A percentile compares a stretch with the other conserved stretches of the same genome.
Evolutionary conservation across 2,888 invertebrate species (phyloP).

Genomic region (Tipula confusa): DNA sequence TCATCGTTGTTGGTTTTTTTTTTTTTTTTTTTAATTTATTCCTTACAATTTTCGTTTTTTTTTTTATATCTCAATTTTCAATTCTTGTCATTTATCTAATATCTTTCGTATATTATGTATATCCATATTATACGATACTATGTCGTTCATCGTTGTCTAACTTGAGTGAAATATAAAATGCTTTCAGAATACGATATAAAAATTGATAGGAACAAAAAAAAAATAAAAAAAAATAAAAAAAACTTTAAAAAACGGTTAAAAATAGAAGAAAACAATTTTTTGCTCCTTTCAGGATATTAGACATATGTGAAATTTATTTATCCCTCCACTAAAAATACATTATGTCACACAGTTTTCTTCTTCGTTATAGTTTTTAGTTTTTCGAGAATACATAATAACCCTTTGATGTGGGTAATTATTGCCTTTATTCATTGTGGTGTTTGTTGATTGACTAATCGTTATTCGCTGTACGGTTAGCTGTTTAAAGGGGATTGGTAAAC

Average conservation of each 20-base stretch:
- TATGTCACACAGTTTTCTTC: neutral
- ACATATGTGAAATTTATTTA: conserved; percentile 9
- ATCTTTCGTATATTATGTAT: too few species aligned
- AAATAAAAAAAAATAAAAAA: too few species aligned
- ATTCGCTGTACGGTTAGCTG: neutral
- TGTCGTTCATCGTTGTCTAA: neutral
- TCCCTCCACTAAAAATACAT: conserved; percentile 16
- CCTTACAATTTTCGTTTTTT: neutral
- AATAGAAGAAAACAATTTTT: neutral
- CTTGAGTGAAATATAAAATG: conserved; percentile 14
- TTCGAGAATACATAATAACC: neutral
- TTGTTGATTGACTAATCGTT: neutral
- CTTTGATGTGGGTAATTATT: conserved; percentile 25
- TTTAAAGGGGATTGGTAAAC: neutral
- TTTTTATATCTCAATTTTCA: neutral
- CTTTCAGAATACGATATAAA: conserved; percentile 1
- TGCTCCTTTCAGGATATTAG: neutral
- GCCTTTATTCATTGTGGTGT: neutral
- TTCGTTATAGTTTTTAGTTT: neutral
- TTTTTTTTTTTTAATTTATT: neutral
- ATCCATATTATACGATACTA: neutral
- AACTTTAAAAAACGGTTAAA: neutral
- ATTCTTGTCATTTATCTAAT: conserved; percentile 25
- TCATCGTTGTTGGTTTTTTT: neutral
- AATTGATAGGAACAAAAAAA: neutral